Percentiles rank a stretch among this genome's conserved stretches.
Conservation (phyloP, 2,113 vertebrate species). For the Mormoops blainvillei region DNA sequence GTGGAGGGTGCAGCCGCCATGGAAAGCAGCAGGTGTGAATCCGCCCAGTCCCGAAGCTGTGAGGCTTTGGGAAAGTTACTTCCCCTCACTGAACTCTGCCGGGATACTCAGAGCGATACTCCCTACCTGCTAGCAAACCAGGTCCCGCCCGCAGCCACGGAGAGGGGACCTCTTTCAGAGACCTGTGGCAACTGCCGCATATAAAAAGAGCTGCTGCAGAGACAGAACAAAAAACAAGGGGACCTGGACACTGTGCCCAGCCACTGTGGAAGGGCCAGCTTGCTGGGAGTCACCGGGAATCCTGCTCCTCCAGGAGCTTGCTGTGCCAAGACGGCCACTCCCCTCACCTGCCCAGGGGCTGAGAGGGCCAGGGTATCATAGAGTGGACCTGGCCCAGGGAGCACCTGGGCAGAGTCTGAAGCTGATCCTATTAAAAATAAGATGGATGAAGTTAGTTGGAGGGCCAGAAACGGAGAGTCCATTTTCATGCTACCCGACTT, state of each 20-base stretch:
- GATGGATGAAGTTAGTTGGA: neutral
- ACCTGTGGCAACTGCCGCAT: neutral
- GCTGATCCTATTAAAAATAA: neutral
- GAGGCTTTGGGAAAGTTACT: neutral
- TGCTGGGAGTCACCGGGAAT: neutral
- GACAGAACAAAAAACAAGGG: neutral
- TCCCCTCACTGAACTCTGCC: neutral
- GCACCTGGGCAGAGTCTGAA: neutral
- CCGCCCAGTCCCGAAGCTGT: neutral
- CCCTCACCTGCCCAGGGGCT: neutral
- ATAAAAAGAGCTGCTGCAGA: neutral
- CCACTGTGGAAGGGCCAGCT: neutral
- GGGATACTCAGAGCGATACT: neutral
- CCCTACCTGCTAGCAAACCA: neutral
- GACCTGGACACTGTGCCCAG: neutral
- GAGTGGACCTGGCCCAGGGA: rapidly evolving
- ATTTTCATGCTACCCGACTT: neutral
- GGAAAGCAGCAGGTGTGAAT: neutral
- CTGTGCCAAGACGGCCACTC: neutral
- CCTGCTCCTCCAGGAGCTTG: rapidly evolving
- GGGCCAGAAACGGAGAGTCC: neutral
- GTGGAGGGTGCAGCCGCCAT: rapidly evolving
- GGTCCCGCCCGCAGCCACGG: neutral
- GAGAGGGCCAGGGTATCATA: too few relatives aligned
- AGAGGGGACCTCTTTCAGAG: neutral